phyloP scores from a whole-genome alignment of 2,888 invertebrate genomes.

The Capitulum mitella region DNA sequence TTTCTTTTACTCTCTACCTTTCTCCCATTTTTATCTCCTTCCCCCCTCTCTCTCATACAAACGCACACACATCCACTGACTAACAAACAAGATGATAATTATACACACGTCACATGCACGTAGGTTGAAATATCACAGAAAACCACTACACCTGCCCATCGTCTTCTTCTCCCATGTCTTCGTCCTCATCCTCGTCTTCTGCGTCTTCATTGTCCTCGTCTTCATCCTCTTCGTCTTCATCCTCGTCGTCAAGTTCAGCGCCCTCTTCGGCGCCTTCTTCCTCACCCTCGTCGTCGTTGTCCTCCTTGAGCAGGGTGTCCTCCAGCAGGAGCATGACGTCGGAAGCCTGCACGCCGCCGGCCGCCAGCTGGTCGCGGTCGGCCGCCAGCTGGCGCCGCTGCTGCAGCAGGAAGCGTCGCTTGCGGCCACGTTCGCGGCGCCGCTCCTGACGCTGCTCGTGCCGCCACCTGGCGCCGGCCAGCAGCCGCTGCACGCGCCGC shows the following conservation, averaged over 20 bases:
- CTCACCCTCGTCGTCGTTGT: not conserved
- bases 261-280: not conserved
- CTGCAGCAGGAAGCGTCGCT: not conserved
- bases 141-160: too few species aligned
- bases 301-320: conserved; percentile 1
- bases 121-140: too few species aligned
- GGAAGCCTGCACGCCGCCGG: not conserved
- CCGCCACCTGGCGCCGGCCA: conserved; percentile 23
- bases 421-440: not conserved
- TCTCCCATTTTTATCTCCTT: too few species aligned
- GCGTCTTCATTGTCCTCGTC: not conserved
- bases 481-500: conserved; percentile 19
- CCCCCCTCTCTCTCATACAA: too few species aligned
- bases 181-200: not conserved
- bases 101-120: too few species aligned
- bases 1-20: too few species aligned
- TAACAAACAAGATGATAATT: too few species aligned
- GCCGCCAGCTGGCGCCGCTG: not conserved
- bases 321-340: not conserved
- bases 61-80: too few species aligned
- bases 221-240: not conserved
- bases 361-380: not conserved
- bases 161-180: not conserved
- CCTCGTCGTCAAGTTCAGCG: not conserved
- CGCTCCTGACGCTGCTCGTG: conserved; percentile 14